phyloP scores from a whole-genome alignment of 1,140 invertebrate species.

The Pantala flavescens region DNA sequence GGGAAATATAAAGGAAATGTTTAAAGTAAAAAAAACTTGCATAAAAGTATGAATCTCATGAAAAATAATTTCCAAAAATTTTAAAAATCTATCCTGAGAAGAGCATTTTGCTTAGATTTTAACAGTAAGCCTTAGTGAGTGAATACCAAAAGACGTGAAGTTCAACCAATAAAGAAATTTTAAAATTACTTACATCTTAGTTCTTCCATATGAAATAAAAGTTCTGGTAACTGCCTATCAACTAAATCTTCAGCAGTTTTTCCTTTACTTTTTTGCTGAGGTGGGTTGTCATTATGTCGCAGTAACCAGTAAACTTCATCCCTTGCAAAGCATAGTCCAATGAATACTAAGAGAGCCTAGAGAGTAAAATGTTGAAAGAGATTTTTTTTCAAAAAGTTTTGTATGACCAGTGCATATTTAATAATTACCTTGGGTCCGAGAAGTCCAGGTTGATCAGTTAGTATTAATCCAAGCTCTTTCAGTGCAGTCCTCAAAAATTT shows the following conservation, averaged over 20 bases:
- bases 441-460: conserved; percentile 95
- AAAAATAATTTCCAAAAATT: too few species aligned
- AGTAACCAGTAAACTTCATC: conserved; percentile 97
- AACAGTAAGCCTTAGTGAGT: too few species aligned
- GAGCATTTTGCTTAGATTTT: too few species aligned
- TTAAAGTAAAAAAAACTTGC: too few species aligned
- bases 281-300: conserved; percentile 91
- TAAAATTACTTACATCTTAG: conserved; percentile 45
- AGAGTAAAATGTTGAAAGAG: conserved; percentile 23
- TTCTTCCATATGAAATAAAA: conserved; percentile 98
- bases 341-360: conserved; percentile 86
- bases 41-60: too few species aligned
- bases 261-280: conserved; percentile 71
- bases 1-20: too few species aligned
- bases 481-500: conserved; percentile 93
- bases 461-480: conserved; percentile 88
- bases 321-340: conserved; percentile 85
- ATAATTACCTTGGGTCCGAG: conserved; percentile 73
- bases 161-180: too few species aligned
- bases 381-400: neutral
- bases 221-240: conserved; percentile 89
- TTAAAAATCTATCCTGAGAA: too few species aligned
- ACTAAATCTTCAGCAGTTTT: conserved; percentile 81
- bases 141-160: too few species aligned
- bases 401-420: neutral